A percentile compares a stretch with the other conserved stretches of the same genome.
Evolutionary conservation across 2,797 vertebrate genomes (phyloP).

Genomic region (Poeciliopsis infans): DNA sequence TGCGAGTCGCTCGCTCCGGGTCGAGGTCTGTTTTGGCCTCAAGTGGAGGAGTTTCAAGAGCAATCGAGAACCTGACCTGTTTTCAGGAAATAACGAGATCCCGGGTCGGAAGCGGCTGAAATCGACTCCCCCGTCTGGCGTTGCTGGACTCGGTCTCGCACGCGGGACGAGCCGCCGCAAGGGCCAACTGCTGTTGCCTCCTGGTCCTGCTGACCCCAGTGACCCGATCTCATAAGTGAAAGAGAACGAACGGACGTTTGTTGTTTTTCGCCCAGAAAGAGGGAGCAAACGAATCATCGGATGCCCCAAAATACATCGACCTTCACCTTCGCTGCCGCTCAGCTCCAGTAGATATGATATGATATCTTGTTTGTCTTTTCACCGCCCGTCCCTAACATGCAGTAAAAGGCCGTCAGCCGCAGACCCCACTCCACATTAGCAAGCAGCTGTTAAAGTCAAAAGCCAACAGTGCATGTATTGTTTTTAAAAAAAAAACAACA

Average conservation of each 20-base stretch:
- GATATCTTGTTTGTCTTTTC: background rate
- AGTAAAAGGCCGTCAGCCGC: slow-evolving; percentile 10
- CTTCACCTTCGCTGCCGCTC: background rate
- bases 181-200: background rate
- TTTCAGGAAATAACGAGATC: background rate
- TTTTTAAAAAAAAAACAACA: slow-evolving; percentile 21
- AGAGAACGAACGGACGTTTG: background rate
- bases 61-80: background rate
- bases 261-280: background rate
- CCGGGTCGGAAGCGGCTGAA: background rate
- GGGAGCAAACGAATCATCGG: background rate
- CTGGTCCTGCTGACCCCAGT: background rate
- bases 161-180: background rate
- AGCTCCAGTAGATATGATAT: background rate
- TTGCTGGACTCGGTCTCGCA: background rate
- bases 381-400: background rate
- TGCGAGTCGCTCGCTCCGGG: background rate
- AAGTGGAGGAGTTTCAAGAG: background rate
- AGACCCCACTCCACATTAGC: slow-evolving; percentile 41
- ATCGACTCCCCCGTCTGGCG: background rate
- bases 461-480: slow-evolving; percentile 24
- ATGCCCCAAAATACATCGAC: background rate
- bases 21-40: background rate
- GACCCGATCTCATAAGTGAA: too few relatives aligned
- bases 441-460: slow-evolving; percentile 42